These are phyloP conservation scores for Perca fluviatilis DNA, from an alignment of 2,113 vertebrate genomes.

Conservation along the genomic window DNA sequence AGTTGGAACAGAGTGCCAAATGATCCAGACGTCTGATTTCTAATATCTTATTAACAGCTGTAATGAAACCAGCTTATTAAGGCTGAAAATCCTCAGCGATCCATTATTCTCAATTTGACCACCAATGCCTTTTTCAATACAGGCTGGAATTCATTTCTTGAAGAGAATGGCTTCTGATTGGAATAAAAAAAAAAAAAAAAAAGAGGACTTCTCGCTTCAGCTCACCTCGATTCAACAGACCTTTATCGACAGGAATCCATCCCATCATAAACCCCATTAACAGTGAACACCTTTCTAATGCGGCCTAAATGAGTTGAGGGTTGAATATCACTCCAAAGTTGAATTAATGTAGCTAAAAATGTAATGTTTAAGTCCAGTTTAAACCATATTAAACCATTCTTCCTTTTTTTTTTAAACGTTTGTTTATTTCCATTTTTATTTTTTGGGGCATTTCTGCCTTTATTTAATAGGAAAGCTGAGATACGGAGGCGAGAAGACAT, in stretches of 20 bases:
- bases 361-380: neutral
- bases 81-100: neutral
- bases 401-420: no score
- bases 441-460: no score
- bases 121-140: neutral
- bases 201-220: neutral
- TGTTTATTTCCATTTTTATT: no score
- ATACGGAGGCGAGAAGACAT: no score
- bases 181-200: no score
- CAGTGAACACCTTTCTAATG: neutral
- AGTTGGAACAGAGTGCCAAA: conserved; percentile 11
- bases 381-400: no score
- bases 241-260: conserved; percentile 14
- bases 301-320: neutral
- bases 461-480: no score
- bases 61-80: conserved; percentile 33
- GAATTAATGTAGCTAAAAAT: neutral
- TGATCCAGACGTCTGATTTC: conserved; percentile 26
- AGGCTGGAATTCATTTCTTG: conserved; percentile 36
- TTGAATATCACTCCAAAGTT: neutral
- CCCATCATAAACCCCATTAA: neutral
- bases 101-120: conserved; percentile 10
- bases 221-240: neutral
- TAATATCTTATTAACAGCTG: conserved; percentile 33
- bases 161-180: neutral